Base-by-base conservation (phyloP, 2,113 vertebrate genomes). In the Pedetes capensis region DNA sequence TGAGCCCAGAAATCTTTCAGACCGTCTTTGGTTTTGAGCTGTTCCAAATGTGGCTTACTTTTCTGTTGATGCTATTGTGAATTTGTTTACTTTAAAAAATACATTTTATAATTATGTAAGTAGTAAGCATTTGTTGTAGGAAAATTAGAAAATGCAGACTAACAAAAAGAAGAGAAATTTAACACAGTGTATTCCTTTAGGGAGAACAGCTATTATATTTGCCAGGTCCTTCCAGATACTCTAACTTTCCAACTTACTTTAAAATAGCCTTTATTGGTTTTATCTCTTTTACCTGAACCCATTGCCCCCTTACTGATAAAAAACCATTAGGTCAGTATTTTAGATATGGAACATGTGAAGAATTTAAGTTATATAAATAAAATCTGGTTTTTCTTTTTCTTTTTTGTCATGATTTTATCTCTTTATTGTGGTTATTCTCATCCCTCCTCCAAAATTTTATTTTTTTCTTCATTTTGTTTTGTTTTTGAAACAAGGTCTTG, bases 1-100 rank as follows among this genome's bases (percentile, higher is more conserved):
- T 42, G 66, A 91, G 75, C 39, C 57, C 44, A 82, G 91, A 92
- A 91, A 74, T 66, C 32, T 34, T 96, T 89, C 64, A 93, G 53
- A 80, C 27, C 61, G 74, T 74, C 53, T 72, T 89, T 87, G 78
- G 6, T 64, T 92, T 27, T 0, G 3, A 39, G 64, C 18, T 91
- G 20, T 95, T 92, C 66, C 42, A 75, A 10, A 27, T 69, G 42
- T 93, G 76, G 53, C 29, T 91, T 88, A 55, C 76, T 91, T 92
- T 94, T 78, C 72, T 88, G 37, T 53, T 49, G 29, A 55, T 88
- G 47, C 27, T 88, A 5, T 79, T 64, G 51, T 79, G 39, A 72
- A 61, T 88, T 72, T 76, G 12, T 64, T 93, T 57, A 51, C 27
- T 92, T 92, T 87, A 5, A 51, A 82, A 83, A 64, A 63, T 55